Evolutionary conservation across 2,888 invertebrate genomes (phyloP), one percentile per base, ranked within the genome.

Genomic region (Pseudococcus longispinus): DNA sequence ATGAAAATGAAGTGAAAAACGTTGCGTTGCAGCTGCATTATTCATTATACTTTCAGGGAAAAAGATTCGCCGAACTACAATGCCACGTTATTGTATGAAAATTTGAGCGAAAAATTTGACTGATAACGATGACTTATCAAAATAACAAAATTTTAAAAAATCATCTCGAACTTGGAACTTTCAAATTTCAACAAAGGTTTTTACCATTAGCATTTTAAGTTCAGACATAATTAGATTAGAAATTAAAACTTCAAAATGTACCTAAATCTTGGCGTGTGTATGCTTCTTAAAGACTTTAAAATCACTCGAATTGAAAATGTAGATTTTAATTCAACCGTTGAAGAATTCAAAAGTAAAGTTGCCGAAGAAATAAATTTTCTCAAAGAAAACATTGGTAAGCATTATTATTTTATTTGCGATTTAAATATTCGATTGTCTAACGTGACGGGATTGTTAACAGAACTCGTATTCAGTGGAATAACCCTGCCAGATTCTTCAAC

Each of bases 351-450:
- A 80, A 20, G 13, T 0, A 86, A 77, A 80, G 86, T 86, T 9
- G 86, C 86, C 5, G 80, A 86, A 55, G 37, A 77, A 55, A 37
- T 86, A 15, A 86, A 86, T 13, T 86, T 86, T 32, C 20, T 80
- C 2, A 86, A 80, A 80, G 86, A 86, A 32, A 86, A 77, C 23
- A 77, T 86, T 20, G 86, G 86, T 86, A 51, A 55, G 80, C 44
- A n/a, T 15, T n/a, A 51, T 51, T n/a, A n/a, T 51, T n/a, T 3
- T n/a, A 51, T 4, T n/a, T 51, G 3, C n/a, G 1, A 0, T 51
- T n/a, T n/a, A 15, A 5, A 55, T 60, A 6, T 65, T 42, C 13
- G n/a, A 84, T 83, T 44, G n/a, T 51, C 29, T 23, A 29, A 51
- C 9, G 1, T 26, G 37, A 83, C 42, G 3, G 29, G 51, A 18